Percentiles rank a stretch among this genome's conserved stretches.
These are phyloP conservation scores for Ophion ventricosus DNA, from an alignment of 2,888 invertebrate species.

Conservation along the genomic window DNA sequence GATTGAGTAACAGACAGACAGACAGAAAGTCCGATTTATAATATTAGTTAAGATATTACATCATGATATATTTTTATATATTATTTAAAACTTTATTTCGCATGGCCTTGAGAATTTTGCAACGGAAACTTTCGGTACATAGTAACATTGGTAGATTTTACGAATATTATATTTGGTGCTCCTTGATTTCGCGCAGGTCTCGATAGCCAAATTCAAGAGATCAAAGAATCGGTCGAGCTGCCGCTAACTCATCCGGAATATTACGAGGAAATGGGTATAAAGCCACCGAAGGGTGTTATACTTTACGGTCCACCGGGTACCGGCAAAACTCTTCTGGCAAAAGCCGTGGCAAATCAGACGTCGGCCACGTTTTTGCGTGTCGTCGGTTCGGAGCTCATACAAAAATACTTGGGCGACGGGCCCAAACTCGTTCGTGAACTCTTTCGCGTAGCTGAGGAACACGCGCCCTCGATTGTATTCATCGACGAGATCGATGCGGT, in stretches of 20 bases:
- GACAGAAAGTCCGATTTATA: too few species aligned
- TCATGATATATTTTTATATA: too few species aligned
- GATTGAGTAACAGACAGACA: too few species aligned
- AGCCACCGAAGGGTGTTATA: conserved; percentile 99
- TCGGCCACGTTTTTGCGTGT: conserved; percentile 99
- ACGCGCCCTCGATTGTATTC: conserved; percentile 99
- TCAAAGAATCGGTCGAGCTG: conserved; percentile 98
- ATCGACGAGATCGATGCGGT: conserved; percentile 99
- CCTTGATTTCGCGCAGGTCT: conserved; percentile 84
- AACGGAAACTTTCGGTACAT: background rate
- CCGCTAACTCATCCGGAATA: conserved; percentile 99
- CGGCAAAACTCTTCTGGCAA: conserved; percentile 98
- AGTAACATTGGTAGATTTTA: background rate
- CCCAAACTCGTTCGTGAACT: conserved; percentile 98
- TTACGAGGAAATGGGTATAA: conserved; percentile 99
- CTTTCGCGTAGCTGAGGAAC: conserved; percentile 99
- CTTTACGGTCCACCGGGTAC: conserved; percentile 99
- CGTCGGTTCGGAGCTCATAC: conserved; percentile 99
- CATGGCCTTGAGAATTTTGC: too few species aligned
- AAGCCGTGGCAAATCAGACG: conserved; percentile 99
- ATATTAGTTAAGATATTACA: too few species aligned
- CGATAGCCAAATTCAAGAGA: conserved; percentile 98
- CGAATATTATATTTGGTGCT: background rate
- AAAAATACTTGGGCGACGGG: conserved; percentile 99
- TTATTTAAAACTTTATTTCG: too few species aligned